phyloP scores from a whole-genome alignment of 2,113 vertebrate genomes.

The Danionella cerebrum region DNA sequence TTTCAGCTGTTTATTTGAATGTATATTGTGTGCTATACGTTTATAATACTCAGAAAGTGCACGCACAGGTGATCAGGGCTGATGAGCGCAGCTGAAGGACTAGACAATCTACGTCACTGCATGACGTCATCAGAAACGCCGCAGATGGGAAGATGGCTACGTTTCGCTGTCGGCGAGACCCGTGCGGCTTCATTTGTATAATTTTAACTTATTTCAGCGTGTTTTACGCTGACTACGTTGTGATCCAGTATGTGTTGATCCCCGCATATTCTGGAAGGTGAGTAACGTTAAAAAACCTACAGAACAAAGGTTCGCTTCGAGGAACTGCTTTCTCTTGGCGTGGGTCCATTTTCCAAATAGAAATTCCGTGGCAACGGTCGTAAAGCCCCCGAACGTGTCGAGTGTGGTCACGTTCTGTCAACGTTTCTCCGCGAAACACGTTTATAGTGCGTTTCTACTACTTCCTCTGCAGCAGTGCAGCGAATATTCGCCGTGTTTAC shows the following conservation, averaged over 20 bases:
- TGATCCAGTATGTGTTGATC: conserved; percentile 68
- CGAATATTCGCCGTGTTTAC: neutral
- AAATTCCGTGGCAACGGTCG: neutral
- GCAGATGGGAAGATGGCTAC: conserved; percentile 59
- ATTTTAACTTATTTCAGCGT: conserved; percentile 73
- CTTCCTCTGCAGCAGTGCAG: neutral
- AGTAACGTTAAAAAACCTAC: no score
- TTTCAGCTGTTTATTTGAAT: no score
- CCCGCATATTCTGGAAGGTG: conserved; percentile 67
- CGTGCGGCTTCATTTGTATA: conserved; percentile 66
- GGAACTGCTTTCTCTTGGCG: no score
- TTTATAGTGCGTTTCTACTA: neutral
- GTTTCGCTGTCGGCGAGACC: conserved; percentile 60
- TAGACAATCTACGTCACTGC: neutral
- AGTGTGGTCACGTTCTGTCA: neutral
- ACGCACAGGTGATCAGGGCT: neutral
- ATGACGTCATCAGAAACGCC: conserved; percentile 61
- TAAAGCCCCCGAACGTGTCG: neutral
- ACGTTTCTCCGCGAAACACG: neutral
- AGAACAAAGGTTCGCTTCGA: no score
- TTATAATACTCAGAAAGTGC: no score
- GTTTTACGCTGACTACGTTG: conserved; percentile 74
- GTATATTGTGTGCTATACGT: no score
- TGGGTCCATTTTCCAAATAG: neutral
- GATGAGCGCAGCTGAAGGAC: neutral